Base-by-base conservation (phyloP, 2,113 vertebrate species). In the Amblyornis subalaris region DNA sequence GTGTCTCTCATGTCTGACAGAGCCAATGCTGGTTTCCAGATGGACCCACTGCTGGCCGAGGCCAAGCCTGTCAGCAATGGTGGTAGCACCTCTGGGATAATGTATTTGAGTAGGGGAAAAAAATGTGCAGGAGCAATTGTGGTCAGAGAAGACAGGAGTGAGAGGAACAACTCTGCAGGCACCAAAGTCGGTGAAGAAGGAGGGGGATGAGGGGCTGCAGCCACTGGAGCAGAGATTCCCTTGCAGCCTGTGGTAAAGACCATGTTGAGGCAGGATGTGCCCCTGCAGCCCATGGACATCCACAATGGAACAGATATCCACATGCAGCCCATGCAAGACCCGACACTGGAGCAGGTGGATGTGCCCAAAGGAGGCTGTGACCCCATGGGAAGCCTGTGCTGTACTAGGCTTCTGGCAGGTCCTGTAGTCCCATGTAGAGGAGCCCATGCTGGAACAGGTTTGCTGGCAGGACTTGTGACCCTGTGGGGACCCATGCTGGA, bases 311-410 rank as follows among this genome's bases (percentile, higher is more conserved):
- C 5, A 53, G 47, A 78, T 6, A n/a, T 7, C 23, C 55, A 38
- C 15, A 1, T n/a, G 54, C 54, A 53, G 38, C 47, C n/a, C 47
- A 24, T 0, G 1, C 19, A 55, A 42, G 5, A 45, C 2, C 45
- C 55, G 64, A 77, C 4, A 0, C 24, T 40, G 73, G 55, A n/a
- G 40, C 14, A 28, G 38, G 9, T 14, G 51, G 8, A 2, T 75
- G 42, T 42, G 18, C 31, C 70, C 44, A 25, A 31, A 42, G 71
- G 10, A 45, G 20, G 15, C 15, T 54, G 64, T 7, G 64, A 20
- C 33, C 22, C 14, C 19, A 12, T 20, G 36, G 36, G 36, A 38
- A 62, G 26, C 25, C 8, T 44, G 72, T 33, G 62, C 38, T 53
- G 10, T 23, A 12, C 31, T 60, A 65, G 42, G 51, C 35, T 65